Evolutionary conservation across 2,797 vertebrate genomes (phyloP), one percentile per base, ranked within the genome.

Genomic region (Pipistrellus nathusii): DNA sequence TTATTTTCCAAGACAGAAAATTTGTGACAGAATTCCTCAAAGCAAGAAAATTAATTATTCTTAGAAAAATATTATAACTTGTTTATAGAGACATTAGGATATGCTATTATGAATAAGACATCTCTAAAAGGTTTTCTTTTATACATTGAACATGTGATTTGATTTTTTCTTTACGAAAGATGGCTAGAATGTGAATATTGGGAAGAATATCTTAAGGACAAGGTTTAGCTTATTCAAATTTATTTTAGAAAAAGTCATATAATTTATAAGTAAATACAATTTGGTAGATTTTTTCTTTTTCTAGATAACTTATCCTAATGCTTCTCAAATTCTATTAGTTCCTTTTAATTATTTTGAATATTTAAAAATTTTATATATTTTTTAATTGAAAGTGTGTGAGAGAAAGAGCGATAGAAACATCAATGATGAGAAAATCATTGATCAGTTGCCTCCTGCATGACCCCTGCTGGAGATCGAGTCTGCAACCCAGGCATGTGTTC

Each of bases 91-190:
- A n/a, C 12, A 88, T 90, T 86, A 55, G n/a, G 20, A 66, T 78
- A 88, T 85, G 53, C 10, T 86, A 12, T 85, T 81, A 48, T 91
- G 3, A 94, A 7, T 91, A 76, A 89, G n/a, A 88, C 68, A 69
- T 71, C 27, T 59, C 41, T 53, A 41, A 78, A 90, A 51, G 2
- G 1, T 21, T 88, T 95, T 93, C 25, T 94, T 94, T 72, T 2
- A 66, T 85, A 75, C n/a, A 35, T 32, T 83, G 41, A 89, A 71
- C n/a, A 75, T 69, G 12, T 51, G 64, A 80, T 32, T 44, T 91
- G 66, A 80, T 57, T 96, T 84, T 93, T 95, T 55, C 46, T 71
- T 94, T 64, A 82, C 94, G 93, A 94, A 94, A 91, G 86, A 88
- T 78, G 21, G 30, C 32, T 81, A 85, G 21, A 92, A 55, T 15